Conservation (phyloP, 92 coral and sea anemone species). For the Parazoanthus swiftii region DNA sequence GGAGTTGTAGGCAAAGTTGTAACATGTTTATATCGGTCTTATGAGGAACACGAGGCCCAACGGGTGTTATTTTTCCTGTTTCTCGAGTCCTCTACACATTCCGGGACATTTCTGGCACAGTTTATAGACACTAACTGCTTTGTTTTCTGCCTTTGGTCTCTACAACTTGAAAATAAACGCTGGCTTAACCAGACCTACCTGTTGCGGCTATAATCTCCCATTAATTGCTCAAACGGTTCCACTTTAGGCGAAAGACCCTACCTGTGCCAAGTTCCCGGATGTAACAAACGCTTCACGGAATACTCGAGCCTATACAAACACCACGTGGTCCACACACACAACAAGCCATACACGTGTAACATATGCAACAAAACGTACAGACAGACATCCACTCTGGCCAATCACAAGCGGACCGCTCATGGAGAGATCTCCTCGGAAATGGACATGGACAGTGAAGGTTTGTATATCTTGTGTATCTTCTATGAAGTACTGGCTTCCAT, state of each 20-base stretch:
- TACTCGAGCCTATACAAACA: constrained; percentile 97
- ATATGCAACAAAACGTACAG: constrained; percentile 97
- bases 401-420: constrained; percentile 97
- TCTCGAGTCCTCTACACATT: too few species aligned
- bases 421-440: constrained; percentile 79
- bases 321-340: constrained; percentile 98
- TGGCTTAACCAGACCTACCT: too few species aligned
- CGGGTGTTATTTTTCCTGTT: too few species aligned
- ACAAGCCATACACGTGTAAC: constrained; percentile 96
- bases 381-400: constrained; percentile 98
- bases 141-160: too few species aligned
- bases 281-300: constrained; percentile 96
- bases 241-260: constrained; percentile 92
- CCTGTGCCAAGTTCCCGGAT: constrained; percentile 95
- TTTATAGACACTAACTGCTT: too few species aligned
- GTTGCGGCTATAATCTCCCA: not conserved
- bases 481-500: not conserved
- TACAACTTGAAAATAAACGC: too few species aligned
- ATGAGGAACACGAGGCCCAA: too few species aligned
- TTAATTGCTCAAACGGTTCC: not conserved
- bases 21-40: too few species aligned
- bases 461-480: not conserved
- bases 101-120: too few species aligned
- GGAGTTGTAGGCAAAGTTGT: too few species aligned
- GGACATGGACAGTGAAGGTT: constrained; percentile 61